A percentile compares a stretch with the other conserved stretches of the same genome.
These are phyloP conservation scores for Nesoenas mayeri DNA, from an alignment of 2,113 vertebrate genomes.

Conservation along the genomic window DNA sequence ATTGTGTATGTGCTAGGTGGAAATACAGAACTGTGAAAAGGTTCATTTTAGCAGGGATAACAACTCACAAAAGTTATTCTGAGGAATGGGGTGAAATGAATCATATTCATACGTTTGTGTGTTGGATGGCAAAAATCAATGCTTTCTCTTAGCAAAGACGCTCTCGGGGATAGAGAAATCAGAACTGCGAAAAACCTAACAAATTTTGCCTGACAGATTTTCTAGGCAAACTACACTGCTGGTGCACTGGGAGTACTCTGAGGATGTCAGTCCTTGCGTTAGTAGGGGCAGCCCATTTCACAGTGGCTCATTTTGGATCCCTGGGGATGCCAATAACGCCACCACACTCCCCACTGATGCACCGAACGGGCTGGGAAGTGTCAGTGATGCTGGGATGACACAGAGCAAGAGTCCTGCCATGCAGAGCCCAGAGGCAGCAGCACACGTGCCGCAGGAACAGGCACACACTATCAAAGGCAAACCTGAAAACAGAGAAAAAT, in stretches of 20 bases:
- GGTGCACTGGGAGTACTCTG: not conserved
- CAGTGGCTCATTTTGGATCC: not conserved
- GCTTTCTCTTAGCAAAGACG: conserved; percentile 52
- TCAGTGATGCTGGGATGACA: not conserved
- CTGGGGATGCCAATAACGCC: not conserved
- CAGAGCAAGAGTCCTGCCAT: not conserved
- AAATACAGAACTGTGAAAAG: conserved; percentile 23
- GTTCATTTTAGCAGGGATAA: conserved; percentile 19
- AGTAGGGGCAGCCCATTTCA: not conserved
- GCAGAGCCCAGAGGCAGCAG: not conserved
- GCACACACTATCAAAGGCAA: not conserved
- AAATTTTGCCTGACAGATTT: conserved; percentile 23
- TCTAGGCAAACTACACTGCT: not conserved
- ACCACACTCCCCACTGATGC: accelerated
- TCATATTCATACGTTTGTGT: not conserved
- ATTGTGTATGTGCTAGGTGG: not conserved
- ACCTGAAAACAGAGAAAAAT: not conserved
- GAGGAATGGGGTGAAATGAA: conserved; percentile 26
- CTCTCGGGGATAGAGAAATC: conserved; percentile 33
- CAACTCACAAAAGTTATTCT: conserved; percentile 33
- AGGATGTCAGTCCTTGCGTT: not conserved
- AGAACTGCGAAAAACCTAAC: conserved; percentile 44
- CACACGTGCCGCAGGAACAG: not conserved
- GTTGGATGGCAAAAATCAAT: conserved; percentile 44
- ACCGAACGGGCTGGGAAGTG: accelerated